Evolutionary conservation across 2,113 vertebrate genomes (phyloP), one percentile per base, ranked within the genome.

Genomic region (Galeopterus variegatus): DNA sequence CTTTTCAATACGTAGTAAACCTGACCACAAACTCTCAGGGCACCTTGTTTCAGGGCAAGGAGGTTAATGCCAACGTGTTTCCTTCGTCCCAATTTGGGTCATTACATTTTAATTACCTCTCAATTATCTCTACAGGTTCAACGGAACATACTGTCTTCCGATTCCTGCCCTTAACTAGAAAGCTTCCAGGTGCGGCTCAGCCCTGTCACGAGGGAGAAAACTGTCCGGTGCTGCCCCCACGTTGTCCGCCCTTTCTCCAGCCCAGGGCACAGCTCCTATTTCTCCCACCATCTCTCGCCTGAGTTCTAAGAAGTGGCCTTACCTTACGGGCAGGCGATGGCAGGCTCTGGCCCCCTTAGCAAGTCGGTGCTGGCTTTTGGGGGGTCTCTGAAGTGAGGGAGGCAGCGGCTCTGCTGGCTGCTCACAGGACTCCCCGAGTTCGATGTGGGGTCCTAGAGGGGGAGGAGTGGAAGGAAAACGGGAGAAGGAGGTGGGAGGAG

Each of bases 81-180:
- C 75, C 50, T 91, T 8, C 15, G 62, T 41, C 62, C 79, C 19
- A 56, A 1, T 73, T 64, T 67, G 62, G 58, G 62, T 84, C 41
- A 10, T 64, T 75, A 21, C 36, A 65, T 64, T 84, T 83, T 48
- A 88, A 88, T 88, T 92, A 67, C 41, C 52, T 83, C 23, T 87
- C 56, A 73, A 14, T 69, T 92, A 73, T 56, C 36, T 19, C 23
- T 12, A 6, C 41, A 33, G 50, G 14, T 50, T 94, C 84, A 31
- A 2, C 11, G 6, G 81, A 52, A 41, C 62, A 17, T 18, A 28
- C 6, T 5, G 15, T 36, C 56, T 62, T 50, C 77, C 3, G 5
- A 7, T 60, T 62, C 45, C 64, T 85, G 36, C 65, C 65, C 89
- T 26, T 69, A 69, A 11, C 28, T 85, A 28, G 8, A 86, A 93